Conservation (phyloP, 2,888 invertebrate species). For the Dolichopus griseipennis region DNA sequence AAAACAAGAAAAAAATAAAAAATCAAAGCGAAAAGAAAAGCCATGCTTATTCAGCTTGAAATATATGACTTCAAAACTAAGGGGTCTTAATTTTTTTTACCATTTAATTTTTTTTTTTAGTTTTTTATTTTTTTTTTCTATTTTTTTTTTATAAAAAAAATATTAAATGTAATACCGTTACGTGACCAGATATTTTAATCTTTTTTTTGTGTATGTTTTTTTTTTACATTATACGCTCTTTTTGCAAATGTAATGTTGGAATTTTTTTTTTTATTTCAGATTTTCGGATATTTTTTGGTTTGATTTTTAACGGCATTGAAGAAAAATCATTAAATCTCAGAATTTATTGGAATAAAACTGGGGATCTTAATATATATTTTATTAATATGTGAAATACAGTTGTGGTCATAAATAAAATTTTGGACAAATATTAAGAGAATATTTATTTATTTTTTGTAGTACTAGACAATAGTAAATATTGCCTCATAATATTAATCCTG, state of each 20-base stretch:
- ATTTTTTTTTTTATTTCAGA: no score
- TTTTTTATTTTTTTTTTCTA: no score
- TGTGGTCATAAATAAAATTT: no score
- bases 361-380: not conserved
- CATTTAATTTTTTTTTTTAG: not conserved
- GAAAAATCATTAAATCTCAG: not conserved
- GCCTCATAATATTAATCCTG: no score
- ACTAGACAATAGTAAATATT: no score
- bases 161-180: conserved; percentile 2
- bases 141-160: no score
- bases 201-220: no score
- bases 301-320: not conserved
- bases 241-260: not conserved
- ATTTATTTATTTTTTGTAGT: no score
- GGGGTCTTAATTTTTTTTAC: not conserved
- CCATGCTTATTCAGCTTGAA: not conserved
- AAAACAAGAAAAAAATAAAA: not conserved
- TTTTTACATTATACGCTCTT: not conserved
- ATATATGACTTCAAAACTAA: not conserved
- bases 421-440: no score
- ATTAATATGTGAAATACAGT: no score
- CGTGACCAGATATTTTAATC: conserved; percentile 5
- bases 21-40: not conserved
- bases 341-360: not conserved
- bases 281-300: not conserved